Percentiles rank a stretch among this genome's conserved stretches.
Conservation (phyloP, 1,140 invertebrate genomes). For the Pseudobourletiella spinata region DNA sequence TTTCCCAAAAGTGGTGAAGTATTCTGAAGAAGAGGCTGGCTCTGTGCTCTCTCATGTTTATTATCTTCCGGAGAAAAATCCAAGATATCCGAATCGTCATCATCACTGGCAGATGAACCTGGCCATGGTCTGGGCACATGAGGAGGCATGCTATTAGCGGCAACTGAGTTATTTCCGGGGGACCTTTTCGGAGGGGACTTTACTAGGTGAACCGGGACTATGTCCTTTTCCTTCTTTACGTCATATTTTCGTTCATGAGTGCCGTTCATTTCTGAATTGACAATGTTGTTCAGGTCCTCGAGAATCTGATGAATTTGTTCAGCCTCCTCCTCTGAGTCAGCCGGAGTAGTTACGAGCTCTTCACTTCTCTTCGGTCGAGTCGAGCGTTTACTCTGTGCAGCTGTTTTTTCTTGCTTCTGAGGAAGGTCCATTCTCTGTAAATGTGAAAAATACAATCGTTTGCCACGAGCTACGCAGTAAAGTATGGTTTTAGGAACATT, state of each 20-base stretch:
- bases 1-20: not conserved
- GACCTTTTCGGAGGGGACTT: conserved; percentile 25
- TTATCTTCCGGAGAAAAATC: conserved; percentile 1
- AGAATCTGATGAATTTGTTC: conserved; percentile 36
- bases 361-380: conserved; percentile 17
- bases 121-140: conserved; percentile 27
- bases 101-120: conserved; percentile 28
- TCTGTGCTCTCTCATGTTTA: not conserved
- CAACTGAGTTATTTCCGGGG: not conserved
- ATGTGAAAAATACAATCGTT: too few species aligned
- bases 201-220: conserved; percentile 29
- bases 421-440: conserved; percentile 30
- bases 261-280: conserved; percentile 30
- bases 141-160: not conserved
- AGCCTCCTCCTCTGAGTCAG: conserved; percentile 33
- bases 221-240: conserved; percentile 26
- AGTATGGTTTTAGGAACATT: too few species aligned
- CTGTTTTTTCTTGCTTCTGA: conserved; percentile 13
- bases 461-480: too few species aligned
- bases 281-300: conserved; percentile 35
- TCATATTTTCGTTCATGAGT: not conserved
- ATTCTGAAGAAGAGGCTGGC: not conserved
- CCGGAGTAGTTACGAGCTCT: conserved; percentile 31
- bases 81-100: conserved; percentile 29
- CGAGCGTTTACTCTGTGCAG: not conserved